Conservation (phyloP, 2,888 invertebrate species). For the Lasioglossum oenotherae region DNA sequence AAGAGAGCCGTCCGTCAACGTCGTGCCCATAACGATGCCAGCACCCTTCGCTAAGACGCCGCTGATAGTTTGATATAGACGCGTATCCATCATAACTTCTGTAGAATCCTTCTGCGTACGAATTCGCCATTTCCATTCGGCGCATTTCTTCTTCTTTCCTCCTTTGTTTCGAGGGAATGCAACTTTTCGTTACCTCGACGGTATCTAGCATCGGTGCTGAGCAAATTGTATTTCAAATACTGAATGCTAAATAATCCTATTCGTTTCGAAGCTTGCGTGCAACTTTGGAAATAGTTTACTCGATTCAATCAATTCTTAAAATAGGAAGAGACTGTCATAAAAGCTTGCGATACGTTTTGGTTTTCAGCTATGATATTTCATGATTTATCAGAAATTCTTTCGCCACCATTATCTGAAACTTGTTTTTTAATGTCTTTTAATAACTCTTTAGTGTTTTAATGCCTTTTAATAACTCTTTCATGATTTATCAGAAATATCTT, state of each 20-base stretch:
- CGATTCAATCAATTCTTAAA: too few species aligned
- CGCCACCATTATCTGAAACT: too few species aligned
- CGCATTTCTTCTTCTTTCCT: neutral
- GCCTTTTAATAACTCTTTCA: too few species aligned
- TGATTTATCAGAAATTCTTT: too few species aligned
- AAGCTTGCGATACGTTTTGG: too few species aligned
- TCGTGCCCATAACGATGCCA: constrained; percentile 76
- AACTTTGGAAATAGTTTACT: too few species aligned
- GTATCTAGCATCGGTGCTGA: neutral
- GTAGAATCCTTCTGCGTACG: constrained; percentile 38
- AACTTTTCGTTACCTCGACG: neutral
- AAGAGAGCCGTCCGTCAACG: constrained; percentile 83
- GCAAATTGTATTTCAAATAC: neutral
- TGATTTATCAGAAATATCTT: too few species aligned
- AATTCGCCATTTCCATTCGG: constrained; percentile 22
- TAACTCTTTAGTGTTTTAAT: too few species aligned
- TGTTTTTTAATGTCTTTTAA: too few species aligned
- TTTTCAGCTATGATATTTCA: too few species aligned
- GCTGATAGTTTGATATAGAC: constrained; percentile 69
- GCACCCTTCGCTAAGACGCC: constrained; percentile 67
- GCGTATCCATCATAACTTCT: constrained; percentile 61
- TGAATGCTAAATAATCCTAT: neutral
- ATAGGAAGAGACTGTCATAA: too few species aligned
- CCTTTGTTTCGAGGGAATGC: neutral
- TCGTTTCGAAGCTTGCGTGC: neutral